These are phyloP conservation scores for Melipona beecheii DNA, from an alignment of 2,888 invertebrate species.

Conservation along the genomic window DNA sequence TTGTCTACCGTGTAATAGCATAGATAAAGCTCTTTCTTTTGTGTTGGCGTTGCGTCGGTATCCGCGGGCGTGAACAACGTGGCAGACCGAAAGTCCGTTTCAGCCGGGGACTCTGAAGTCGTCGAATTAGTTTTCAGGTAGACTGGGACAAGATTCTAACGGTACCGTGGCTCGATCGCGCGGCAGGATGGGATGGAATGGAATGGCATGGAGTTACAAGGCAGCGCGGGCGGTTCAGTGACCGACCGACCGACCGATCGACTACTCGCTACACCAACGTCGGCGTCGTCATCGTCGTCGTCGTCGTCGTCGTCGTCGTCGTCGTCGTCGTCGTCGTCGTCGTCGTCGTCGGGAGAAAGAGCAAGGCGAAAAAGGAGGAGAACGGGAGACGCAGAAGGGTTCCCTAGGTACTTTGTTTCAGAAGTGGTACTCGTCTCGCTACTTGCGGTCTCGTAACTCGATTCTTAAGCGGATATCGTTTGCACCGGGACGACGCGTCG, in stretches of 20 bases:
- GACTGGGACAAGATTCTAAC: constrained; percentile 77
- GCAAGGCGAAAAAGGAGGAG: constrained; percentile 45
- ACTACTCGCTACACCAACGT: constrained; percentile 45
- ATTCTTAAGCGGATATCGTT: constrained; percentile 71
- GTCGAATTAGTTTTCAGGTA: constrained; percentile 74
- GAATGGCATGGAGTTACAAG: constrained; percentile 75
- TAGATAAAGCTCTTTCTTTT: constrained; percentile 22
- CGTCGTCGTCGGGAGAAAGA: constrained; percentile 56
- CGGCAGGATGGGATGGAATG: constrained; percentile 65
- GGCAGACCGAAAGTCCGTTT: constrained; percentile 31
- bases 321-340: constrained; percentile 9
- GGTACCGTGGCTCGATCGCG: constrained; percentile 75
- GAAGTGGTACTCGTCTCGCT: constrained; percentile 62
- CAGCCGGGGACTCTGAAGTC: constrained; percentile 15
- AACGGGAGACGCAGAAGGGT: constrained; percentile 22
- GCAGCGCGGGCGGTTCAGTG: constrained; percentile 80
- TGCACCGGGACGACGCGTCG: constrained; percentile 54
- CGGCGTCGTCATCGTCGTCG: not conserved
- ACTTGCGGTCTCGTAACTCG: constrained; percentile 69
- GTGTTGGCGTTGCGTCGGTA: not conserved
- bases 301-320: constrained; percentile 18
- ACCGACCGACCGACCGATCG: constrained; percentile 80
- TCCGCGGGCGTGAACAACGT: constrained; percentile 32
- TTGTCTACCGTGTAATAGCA: constrained; percentile 32
- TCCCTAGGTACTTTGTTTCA: constrained; percentile 51